Evolutionary conservation across 2,888 invertebrate species (phyloP), one percentile per base, ranked within the genome.

Genomic region (Nomada fabriciana): DNA sequence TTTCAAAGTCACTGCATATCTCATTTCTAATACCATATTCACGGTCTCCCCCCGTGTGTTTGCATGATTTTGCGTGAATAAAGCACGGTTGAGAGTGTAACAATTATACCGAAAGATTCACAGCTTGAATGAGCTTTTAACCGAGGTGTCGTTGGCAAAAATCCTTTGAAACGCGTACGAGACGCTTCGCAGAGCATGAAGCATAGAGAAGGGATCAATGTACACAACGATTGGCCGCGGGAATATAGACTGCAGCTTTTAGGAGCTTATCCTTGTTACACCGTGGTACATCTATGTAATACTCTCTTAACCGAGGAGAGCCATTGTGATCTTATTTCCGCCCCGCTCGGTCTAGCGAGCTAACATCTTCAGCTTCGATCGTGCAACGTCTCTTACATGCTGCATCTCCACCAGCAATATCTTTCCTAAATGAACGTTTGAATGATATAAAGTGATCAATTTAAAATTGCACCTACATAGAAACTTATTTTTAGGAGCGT

Each of bases 201-300:
- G 72, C 61, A 81, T 55, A 67, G 63, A 67, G 61, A 80, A 74
- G 59, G 82, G 82, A 79, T 77, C 59, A 61, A 77, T 84, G 63
- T 73, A 74, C 61, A 70, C 53, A 83, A 75, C 78, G 73, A 75
- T 73, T 73, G 72, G 68, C 63, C 72, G 68, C 77, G 71, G 52
- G 71, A 74, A 84, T 76, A 83, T 81, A 76, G 82, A 86, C 74
- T 61, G 72, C 63, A 72, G 76, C 76, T 84, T 87, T 81, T 81
- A 68, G 80, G 15, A 82, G 82, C 78, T 88, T 85, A 87, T 86
- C 88, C 81, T 75, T 64, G 69, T 86, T 76, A 84, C 84, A 81
- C 73, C 55, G 68, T 64, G 67, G n/a, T 73, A 83, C 71, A 76
- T 79, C 82, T 78, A 68, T 75, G 78, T 80, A 82, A 86, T 74